phyloP scores from a whole-genome alignment of 2,113 vertebrate species.

The Vidua chalybeata region DNA sequence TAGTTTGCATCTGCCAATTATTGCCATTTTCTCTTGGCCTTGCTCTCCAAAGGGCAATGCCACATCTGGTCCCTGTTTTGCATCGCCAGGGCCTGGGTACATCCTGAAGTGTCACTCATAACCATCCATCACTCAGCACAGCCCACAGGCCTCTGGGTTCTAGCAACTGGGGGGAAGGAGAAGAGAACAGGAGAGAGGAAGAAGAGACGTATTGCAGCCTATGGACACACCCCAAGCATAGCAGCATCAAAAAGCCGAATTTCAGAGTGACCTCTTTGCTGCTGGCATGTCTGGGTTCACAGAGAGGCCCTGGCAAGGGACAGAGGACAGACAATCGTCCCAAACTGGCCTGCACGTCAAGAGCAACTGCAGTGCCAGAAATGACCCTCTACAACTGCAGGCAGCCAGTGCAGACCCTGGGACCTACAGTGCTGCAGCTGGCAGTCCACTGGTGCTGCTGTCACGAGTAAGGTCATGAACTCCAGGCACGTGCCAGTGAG shows the following conservation, averaged over 20 bases:
- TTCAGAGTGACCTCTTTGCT: rapidly evolving
- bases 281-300: rapidly evolving
- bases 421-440: background rate
- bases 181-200: background rate
- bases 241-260: background rate
- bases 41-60: background rate
- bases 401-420: background rate
- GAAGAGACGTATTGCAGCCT: background rate
- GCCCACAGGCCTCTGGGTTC: background rate
- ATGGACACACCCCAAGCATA: background rate
- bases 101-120: background rate
- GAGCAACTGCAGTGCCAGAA: background rate
- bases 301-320: background rate
- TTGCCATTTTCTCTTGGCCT: background rate
- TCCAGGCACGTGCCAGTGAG: background rate
- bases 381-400: background rate
- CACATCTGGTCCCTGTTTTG: background rate
- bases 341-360: background rate
- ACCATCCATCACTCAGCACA: rapidly evolving
- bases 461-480: rapidly evolving
- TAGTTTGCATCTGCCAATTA: background rate
- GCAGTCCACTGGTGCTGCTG: background rate
- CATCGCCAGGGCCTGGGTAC: rapidly evolving
- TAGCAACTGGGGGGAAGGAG: background rate
- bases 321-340: rapidly evolving